Conservation (phyloP, 2,888 invertebrate genomes). For the Platycheirus rosarum region DNA sequence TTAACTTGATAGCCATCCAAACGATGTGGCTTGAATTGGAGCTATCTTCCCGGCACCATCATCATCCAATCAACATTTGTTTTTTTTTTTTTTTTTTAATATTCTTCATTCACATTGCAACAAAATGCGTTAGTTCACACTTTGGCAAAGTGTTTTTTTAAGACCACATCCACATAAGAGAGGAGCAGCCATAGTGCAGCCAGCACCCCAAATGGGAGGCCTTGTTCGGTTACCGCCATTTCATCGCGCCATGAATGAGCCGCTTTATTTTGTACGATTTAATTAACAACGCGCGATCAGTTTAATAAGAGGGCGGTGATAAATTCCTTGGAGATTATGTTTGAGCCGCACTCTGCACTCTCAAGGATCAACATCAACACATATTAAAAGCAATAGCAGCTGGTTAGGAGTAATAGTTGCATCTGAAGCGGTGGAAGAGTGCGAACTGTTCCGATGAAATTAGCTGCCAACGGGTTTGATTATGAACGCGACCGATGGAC, state of each 20-base stretch:
- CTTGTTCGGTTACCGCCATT: background rate
- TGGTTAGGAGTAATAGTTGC: slow-evolving; percentile 22
- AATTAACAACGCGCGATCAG: slow-evolving; percentile 67
- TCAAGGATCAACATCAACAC: background rate
- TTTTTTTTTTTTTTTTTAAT: background rate
- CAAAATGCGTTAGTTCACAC: slow-evolving; percentile 59
- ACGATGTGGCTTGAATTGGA: background rate
- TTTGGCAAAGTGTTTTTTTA: slow-evolving; percentile 46
- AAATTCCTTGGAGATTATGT: slow-evolving; percentile 60
- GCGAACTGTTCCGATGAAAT: slow-evolving; percentile 56
- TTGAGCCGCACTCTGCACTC: slow-evolving; percentile 46
- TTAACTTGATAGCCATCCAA: background rate
- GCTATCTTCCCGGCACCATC: slow-evolving; percentile 17
- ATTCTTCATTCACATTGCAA: too few species aligned
- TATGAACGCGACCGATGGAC: slow-evolving; percentile 24
- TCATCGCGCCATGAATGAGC: slow-evolving; percentile 50
- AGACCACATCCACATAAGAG: background rate
- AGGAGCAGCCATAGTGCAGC: background rate
- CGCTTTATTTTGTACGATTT: slow-evolving; percentile 70
- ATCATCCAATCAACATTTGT: slow-evolving; percentile 37
- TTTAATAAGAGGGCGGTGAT: slow-evolving; percentile 65
- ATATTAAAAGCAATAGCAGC: slow-evolving; percentile 30
- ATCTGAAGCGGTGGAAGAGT: slow-evolving; percentile 1
- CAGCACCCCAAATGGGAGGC: slow-evolving; percentile 1
- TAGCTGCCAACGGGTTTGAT: slow-evolving; percentile 68